Evolutionary conservation across 1,140 invertebrate species (phyloP), one percentile per base, ranked within the genome.

Genomic region (Aphelenchoides fujianensis): DNA sequence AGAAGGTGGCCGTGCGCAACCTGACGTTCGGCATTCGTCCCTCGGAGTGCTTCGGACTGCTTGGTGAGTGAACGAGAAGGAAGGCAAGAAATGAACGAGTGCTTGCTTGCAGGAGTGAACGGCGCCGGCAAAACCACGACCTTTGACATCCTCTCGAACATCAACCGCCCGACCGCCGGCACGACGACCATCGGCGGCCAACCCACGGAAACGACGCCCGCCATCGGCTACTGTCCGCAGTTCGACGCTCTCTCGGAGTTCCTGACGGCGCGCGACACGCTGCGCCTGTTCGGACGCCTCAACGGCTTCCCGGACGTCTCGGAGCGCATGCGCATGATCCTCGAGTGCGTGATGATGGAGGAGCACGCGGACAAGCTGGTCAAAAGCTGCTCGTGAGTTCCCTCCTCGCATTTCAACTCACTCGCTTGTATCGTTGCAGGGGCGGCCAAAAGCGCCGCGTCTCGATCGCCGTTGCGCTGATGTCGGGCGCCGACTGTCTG

Each of bases 401-500:
- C n/a, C n/a, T n/a, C n/a, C n/a, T n/a, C n/a, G n/a, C n/a, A n/a
- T n/a, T n/a, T n/a, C n/a, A n/a, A n/a, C n/a, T n/a, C n/a, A n/a
- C n/a, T n/a, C n/a, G n/a, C n/a, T n/a, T n/a, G n/a, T n/a, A n/a
- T n/a, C n/a, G n/a, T n/a, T 69, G 3, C 19, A 69, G 59, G 31
- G 59, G 59, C 2, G 59, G 59, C 36, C 59, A 61, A 31, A 61
- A 61, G 16, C 59, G 64, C 3, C 64, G 41, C 69, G 41, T 61
- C 16, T 94, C 92, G 2, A 93, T 97, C 80, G 92, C 93, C 0
- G 91, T 93, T 27, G 93, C 93, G 1, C 86, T 96, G 2, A 90
- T 96, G 88, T 92, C 95, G 79, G 91, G 93, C 85, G 93, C 94
- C 0, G 91, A 94, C 84, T 88, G 96, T 19, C 86, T 97, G 16